These are phyloP conservation scores for Dipodomys stephensi DNA, from an alignment of 2,113 vertebrate genomes.

Conservation along the genomic window DNA sequence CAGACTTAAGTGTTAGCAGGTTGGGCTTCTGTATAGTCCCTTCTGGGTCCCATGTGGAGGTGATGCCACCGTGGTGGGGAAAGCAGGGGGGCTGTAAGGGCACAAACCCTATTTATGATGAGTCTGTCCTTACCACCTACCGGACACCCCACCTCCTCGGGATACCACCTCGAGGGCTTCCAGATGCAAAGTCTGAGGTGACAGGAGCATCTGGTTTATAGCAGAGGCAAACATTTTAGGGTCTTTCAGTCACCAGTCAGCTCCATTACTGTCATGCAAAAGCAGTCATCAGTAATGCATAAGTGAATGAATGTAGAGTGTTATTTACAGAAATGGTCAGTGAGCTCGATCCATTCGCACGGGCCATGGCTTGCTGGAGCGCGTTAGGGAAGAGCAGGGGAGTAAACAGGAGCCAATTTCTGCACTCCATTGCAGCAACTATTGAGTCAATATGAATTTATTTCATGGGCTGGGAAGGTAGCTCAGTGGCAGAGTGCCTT, in stretches of 20 bases:
- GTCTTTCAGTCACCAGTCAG: neutral
- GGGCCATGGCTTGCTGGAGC: neutral
- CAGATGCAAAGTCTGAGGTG: too few relatives aligned
- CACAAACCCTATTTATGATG: neutral
- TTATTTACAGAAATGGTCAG: neutral
- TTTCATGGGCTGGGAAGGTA: too few relatives aligned
- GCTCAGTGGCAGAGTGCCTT: too few relatives aligned
- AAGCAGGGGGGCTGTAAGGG: too few relatives aligned
- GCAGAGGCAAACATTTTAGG: neutral
- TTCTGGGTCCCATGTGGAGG: neutral
- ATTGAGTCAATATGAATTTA: neutral
- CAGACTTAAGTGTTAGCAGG: neutral
- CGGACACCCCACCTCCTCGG: neutral
- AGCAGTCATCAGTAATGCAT: too few relatives aligned
- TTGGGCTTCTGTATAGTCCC: neutral
- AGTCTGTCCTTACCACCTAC: neutral
- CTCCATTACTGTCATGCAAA: neutral
- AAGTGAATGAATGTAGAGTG: neutral
- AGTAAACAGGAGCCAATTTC: neutral
- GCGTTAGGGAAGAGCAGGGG: neutral
- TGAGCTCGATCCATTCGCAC: neutral
- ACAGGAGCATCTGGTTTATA: too few relatives aligned
- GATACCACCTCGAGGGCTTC: neutral
- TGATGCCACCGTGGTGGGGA: neutral
- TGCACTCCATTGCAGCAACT: neutral